These are phyloP conservation scores for Ranitomeya imitator DNA, from an alignment of 2,113 vertebrate species.

Conservation along the genomic window DNA sequence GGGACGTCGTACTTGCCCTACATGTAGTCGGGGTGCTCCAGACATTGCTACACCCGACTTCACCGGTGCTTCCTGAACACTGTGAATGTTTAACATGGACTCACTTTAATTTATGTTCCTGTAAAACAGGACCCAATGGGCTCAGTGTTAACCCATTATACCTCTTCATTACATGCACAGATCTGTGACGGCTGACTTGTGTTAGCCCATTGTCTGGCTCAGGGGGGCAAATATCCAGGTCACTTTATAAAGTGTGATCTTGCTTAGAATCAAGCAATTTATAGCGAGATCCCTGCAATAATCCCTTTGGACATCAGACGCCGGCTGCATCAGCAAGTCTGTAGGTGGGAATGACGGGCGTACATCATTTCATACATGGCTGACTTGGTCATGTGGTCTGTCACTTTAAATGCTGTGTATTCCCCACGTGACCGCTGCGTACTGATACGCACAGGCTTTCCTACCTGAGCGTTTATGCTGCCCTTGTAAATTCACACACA, in stretches of 20 bases:
- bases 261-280: not conserved
- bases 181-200: not conserved
- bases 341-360: not conserved
- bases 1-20: slow-evolving; percentile 48
- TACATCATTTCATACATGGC: not conserved
- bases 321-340: not conserved
- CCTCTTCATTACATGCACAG: not conserved
- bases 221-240: not conserved
- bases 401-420: not conserved
- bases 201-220: not conserved
- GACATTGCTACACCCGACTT: slow-evolving; percentile 4
- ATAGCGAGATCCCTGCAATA: not conserved
- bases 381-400: not conserved
- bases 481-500: not conserved
- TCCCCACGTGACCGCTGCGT: not conserved
- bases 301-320: not conserved
- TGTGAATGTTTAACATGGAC: slow-evolving; percentile 33
- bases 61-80: slow-evolving; percentile 38
- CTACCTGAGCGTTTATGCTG: not conserved
- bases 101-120: slow-evolving; percentile 39
- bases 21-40: not conserved
- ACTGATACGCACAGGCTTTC: not conserved
- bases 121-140: slow-evolving; percentile 26
- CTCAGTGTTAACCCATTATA: not conserved
- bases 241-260: not conserved